Conservation (phyloP, 2,113 vertebrate species). For the Thunnus thynnus region DNA sequence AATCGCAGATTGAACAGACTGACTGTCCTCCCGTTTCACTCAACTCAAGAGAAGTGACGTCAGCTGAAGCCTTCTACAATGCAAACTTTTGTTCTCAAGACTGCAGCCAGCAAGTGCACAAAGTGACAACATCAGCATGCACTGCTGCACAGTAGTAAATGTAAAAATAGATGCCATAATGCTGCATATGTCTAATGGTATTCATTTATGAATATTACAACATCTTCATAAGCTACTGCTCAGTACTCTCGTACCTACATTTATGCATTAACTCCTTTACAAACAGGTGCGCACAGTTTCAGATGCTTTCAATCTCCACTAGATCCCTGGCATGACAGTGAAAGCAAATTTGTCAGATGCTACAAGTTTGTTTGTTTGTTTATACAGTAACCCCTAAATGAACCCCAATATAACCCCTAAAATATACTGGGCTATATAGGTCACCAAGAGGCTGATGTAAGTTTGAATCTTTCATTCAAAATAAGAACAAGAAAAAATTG, state of each 20-base stretch:
- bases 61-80: conserved; percentile 84
- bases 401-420: not conserved
- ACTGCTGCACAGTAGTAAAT: not conserved
- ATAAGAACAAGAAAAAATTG: not conserved
- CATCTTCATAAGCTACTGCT: not conserved
- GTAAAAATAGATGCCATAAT: too few species aligned
- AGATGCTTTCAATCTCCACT: not conserved
- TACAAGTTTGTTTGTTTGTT: not conserved
- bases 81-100: conserved; percentile 79
- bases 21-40: conserved; percentile 84
- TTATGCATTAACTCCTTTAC: not conserved
- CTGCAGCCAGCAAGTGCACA: conserved; percentile 11
- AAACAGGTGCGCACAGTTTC: not conserved
- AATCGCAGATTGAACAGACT: conserved; percentile 82
- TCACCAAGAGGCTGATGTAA: not conserved
- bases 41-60: conserved; percentile 87
- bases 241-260: not conserved
- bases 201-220: not conserved
- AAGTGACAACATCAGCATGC: not conserved
- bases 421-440: not conserved
- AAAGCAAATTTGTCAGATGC: not conserved
- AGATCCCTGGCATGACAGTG: not conserved
- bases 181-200: too few species aligned
- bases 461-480: not conserved
- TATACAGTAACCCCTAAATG: too few species aligned